These are phyloP conservation scores for Hedychridium roseum DNA, from an alignment of 2,888 invertebrate genomes.

Conservation along the genomic window DNA sequence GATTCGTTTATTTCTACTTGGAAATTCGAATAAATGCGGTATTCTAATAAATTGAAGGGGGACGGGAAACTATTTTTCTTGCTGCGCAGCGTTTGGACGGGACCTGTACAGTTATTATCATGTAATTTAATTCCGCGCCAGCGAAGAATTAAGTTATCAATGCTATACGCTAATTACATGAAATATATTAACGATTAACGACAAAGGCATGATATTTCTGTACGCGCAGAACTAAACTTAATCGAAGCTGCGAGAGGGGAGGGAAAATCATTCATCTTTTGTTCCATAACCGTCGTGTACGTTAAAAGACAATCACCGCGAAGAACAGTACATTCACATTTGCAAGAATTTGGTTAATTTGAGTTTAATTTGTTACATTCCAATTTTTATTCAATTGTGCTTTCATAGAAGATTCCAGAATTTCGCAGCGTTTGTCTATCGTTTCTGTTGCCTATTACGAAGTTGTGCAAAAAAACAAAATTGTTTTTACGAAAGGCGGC, in stretches of 20 bases:
- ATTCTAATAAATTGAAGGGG: too few relatives aligned
- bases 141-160: conserved; percentile 16
- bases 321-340: too few relatives aligned
- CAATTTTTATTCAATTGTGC: background rate
- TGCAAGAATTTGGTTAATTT: too few relatives aligned
- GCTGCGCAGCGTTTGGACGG: too few relatives aligned
- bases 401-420: conserved; percentile 5
- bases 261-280: background rate
- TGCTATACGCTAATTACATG: conserved; percentile 37
- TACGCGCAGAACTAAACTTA: conserved; percentile 51
- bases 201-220: conserved; percentile 50
- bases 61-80: too few relatives aligned
- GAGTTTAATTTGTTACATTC: background rate
- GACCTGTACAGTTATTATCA: conserved; percentile 24
- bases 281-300: background rate
- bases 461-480: too few relatives aligned
- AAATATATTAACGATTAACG: conserved; percentile 32
- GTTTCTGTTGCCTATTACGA: too few relatives aligned
- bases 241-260: conserved; percentile 24
- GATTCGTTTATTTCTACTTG: too few relatives aligned
- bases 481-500: too few relatives aligned
- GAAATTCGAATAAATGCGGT: too few relatives aligned
- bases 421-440: conserved; percentile 6
- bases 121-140: conserved; percentile 26
- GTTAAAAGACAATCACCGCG: too few relatives aligned